These are phyloP conservation scores for Oedothorax gibbosus DNA, from an alignment of 1,140 invertebrate genomes.

Conservation along the genomic window DNA sequence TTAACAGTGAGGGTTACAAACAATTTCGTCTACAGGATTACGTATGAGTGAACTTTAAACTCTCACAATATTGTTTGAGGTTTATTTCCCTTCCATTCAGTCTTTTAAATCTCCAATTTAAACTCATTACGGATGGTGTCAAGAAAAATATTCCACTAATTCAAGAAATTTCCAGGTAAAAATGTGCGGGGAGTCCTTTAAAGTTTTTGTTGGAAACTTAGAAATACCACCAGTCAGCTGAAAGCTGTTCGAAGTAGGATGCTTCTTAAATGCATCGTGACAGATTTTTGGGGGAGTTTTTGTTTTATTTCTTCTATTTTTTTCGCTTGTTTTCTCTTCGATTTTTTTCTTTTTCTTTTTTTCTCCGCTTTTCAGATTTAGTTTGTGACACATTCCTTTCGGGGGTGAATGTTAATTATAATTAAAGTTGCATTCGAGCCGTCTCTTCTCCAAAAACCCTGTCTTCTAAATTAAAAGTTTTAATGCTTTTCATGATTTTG, in stretches of 20 bases:
- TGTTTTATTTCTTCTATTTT: constrained; percentile 22
- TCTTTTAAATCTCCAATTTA: not conserved
- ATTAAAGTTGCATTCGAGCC: constrained; percentile 24
- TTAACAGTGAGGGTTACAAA: not conserved
- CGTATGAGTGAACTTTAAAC: not conserved
- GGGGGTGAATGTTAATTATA: constrained; percentile 36
- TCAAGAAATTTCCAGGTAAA: constrained; percentile 6
- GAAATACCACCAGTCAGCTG: constrained; percentile 3
- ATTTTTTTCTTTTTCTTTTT: constrained; percentile 25
- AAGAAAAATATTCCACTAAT: constrained; percentile 2
- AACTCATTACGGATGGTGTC: constrained; percentile 17
- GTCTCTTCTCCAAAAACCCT: constrained; percentile 7
- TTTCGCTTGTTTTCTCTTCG: not conserved
- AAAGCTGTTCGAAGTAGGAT: constrained; percentile 1
- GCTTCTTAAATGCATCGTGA: constrained; percentile 24
- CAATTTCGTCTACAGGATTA: constrained; percentile 3
- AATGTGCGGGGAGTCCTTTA: constrained; percentile 10
- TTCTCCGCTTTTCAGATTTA: not conserved
- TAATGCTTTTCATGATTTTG: constrained; percentile 7
- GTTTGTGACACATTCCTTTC: constrained; percentile 33
- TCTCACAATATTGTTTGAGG: not conserved
- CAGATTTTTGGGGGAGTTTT: constrained; percentile 23
- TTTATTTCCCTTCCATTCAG: not conserved
- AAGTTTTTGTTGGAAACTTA: constrained; percentile 12
- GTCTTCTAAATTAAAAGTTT: constrained; percentile 33